Percentiles rank a stretch among this genome's conserved stretches.
These are phyloP conservation scores for Helicoverpa armigera DNA, from an alignment of 1,140 invertebrate genomes.

Conservation along the genomic window DNA sequence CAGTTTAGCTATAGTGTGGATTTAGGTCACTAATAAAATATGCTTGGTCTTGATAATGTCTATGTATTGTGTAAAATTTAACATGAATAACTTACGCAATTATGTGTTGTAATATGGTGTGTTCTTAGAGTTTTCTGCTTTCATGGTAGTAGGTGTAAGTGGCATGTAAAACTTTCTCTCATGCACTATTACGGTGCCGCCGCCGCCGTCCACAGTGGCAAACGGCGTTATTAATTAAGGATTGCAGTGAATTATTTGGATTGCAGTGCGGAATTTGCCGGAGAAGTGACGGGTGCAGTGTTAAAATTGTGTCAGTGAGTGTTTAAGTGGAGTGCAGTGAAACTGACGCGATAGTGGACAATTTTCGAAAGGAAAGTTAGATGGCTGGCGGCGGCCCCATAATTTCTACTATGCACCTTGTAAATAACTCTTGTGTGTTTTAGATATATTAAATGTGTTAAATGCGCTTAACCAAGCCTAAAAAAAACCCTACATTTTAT, in stretches of 20 bases:
- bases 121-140: slow-evolving; percentile 35
- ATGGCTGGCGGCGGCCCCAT: slow-evolving; percentile 83
- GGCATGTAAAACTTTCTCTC: slow-evolving; percentile 41
- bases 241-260: slow-evolving; percentile 84
- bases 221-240: slow-evolving; percentile 65
- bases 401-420: slow-evolving; percentile 78
- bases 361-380: slow-evolving; percentile 50
- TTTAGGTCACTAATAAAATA: slow-evolving; percentile 12
- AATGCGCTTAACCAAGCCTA: slow-evolving; percentile 7
- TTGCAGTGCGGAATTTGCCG: slow-evolving; percentile 79
- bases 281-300: slow-evolving; percentile 80
- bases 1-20: neutral
- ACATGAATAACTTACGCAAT: neutral
- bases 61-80: neutral
- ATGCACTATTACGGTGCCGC: slow-evolving; percentile 62
- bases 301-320: slow-evolving; percentile 75
- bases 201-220: slow-evolving; percentile 68
- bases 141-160: slow-evolving; percentile 17
- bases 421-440: slow-evolving; percentile 75
- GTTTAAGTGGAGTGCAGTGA: slow-evolving; percentile 78
- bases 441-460: slow-evolving; percentile 11
- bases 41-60: slow-evolving; percentile 19
- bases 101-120: slow-evolving; percentile 13
- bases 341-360: slow-evolving; percentile 5
- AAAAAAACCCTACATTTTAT: neutral